Conservation (phyloP, 2,888 invertebrate species). For the Yponomeuta plumbellus region DNA sequence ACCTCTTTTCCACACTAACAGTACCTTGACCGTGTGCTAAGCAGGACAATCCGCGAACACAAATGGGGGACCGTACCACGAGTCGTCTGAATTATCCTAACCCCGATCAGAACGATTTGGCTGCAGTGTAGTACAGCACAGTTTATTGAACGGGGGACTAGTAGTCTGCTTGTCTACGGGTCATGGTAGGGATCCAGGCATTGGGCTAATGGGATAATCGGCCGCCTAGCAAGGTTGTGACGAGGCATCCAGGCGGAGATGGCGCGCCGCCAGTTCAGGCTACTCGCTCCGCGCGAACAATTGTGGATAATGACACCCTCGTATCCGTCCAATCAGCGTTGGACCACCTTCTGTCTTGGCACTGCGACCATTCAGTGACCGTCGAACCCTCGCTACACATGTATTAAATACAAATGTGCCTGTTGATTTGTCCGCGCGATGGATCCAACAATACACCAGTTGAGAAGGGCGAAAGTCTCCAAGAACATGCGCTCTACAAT, state of each 20-base stretch:
- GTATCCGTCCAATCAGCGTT: slow-evolving; percentile 70
- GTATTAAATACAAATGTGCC: background rate
- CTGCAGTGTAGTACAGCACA: background rate
- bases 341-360: slow-evolving; percentile 49
- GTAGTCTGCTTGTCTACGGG: slow-evolving; percentile 33
- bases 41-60: slow-evolving; percentile 29
- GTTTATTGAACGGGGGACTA: background rate
- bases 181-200: slow-evolving; percentile 56
- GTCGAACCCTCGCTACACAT: background rate
- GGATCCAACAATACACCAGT: background rate
- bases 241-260: slow-evolving; percentile 26
- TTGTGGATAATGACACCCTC: slow-evolving; percentile 67
- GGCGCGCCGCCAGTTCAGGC: slow-evolving; percentile 19
- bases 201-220: slow-evolving; percentile 71
- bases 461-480: background rate
- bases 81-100: slow-evolving; percentile 22
- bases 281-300: slow-evolving; percentile 50
- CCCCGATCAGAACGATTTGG: no score
- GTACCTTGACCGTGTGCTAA: slow-evolving; percentile 71
- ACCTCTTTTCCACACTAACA: background rate
- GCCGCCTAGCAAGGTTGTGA: slow-evolving; percentile 69
- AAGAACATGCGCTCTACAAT: slow-evolving; percentile 3
- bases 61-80: background rate
- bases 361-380: slow-evolving; percentile 30
- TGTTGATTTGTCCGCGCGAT: background rate